These are phyloP conservation scores for Pseudococcus jackbeardsleyi DNA, from an alignment of 2,888 invertebrate species.

Conservation along the genomic window DNA sequence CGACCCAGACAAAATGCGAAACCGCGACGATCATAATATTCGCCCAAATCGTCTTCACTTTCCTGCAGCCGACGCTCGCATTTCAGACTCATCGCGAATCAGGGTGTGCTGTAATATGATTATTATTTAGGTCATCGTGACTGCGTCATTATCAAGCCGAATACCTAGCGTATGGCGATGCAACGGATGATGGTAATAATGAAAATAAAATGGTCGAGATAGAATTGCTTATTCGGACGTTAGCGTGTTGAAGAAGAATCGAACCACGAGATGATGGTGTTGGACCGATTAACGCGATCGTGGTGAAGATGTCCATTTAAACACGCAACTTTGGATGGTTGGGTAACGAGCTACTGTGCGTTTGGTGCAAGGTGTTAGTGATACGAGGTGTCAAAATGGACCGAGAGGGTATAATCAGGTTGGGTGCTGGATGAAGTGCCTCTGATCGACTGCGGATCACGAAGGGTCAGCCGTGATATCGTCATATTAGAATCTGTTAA, in stretches of 20 bases:
- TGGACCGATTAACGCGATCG: neutral
- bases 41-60: constrained; percentile 43
- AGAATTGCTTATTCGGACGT: neutral
- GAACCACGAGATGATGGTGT: neutral
- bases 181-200: neutral
- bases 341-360: constrained; percentile 2
- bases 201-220: neutral
- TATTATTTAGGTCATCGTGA: constrained; percentile 62
- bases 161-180: neutral
- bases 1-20: neutral
- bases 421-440: neutral
- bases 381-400: neutral
- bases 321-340: neutral
- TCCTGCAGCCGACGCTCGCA: neutral
- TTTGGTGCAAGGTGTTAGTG: neutral
- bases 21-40: constrained; percentile 1
- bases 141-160: neutral
- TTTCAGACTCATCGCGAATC: neutral
- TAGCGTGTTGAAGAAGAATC: neutral
- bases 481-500: no score
- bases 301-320: neutral
- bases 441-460: neutral
- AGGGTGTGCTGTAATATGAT: constrained; percentile 56
- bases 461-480: neutral
- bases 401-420: neutral